Evolutionary conservation across 53 echinoderm and acorn worm species (phyloP).

Genomic region (Holothuria leucospilota): DNA sequence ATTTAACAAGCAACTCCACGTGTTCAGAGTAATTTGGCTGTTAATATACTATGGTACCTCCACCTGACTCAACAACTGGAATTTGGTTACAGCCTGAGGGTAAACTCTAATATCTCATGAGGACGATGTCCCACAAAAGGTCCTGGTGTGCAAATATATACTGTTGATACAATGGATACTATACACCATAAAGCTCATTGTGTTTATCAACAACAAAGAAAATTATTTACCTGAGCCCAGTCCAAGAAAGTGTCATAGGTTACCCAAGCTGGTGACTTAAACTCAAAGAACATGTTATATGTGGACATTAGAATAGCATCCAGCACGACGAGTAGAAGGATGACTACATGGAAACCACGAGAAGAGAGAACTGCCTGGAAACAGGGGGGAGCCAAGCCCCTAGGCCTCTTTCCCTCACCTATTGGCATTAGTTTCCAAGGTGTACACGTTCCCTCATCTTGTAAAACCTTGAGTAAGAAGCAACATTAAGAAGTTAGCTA

Average conservation of each 20-base stretch:
- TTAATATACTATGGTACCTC: too few relatives aligned
- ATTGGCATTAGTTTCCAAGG: slow-evolving; percentile 90
- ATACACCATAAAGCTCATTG: too few relatives aligned
- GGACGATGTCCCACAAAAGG: too few relatives aligned
- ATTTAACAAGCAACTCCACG: too few relatives aligned
- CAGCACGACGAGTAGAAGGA: slow-evolving; percentile 75
- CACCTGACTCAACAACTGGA: too few relatives aligned
- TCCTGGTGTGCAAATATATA: too few relatives aligned
- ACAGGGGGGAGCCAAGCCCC: slow-evolving; percentile 78
- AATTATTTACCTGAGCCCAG: slow-evolving; percentile 67
- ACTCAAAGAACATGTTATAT: slow-evolving; percentile 71
- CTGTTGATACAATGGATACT: too few relatives aligned
- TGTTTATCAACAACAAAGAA: too few relatives aligned
- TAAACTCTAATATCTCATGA: too few relatives aligned
- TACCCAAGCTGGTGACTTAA: not conserved
- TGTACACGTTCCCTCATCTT: slow-evolving; percentile 89
- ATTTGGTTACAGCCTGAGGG: too few relatives aligned
- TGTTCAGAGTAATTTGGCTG: too few relatives aligned
- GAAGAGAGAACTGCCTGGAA: slow-evolving; percentile 86
- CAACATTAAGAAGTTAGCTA: not conserved
- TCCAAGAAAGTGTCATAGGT: slow-evolving; percentile 66
- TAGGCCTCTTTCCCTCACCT: slow-evolving; percentile 80
- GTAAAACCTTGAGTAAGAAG: slow-evolving; percentile 65
- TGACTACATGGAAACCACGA: slow-evolving; percentile 82
- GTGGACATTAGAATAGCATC: slow-evolving; percentile 90